A percentile compares a stretch with the other conserved stretches of the same genome.
Evolutionary conservation across 2,113 vertebrate species (phyloP).

Genomic region (Entelurus aequoreus): DNA sequence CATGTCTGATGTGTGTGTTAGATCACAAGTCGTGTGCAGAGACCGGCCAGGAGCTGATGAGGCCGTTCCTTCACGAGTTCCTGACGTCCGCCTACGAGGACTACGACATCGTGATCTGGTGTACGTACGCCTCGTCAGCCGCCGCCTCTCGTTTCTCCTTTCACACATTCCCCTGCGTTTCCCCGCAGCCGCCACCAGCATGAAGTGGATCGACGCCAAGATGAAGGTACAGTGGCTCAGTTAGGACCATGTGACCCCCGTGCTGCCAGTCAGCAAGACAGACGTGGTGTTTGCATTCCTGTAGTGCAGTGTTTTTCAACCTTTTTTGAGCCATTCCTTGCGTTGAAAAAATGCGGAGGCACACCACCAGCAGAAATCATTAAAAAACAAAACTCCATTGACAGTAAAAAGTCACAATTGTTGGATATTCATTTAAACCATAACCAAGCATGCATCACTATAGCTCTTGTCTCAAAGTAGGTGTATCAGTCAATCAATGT

Average conservation of each 20-base stretch:
- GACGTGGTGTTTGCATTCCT: too few relatives aligned
- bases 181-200: slow-evolving; percentile 91
- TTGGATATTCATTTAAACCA: too few relatives aligned
- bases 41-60: slow-evolving; percentile 95
- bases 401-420: too few relatives aligned
- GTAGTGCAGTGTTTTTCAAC: too few relatives aligned
- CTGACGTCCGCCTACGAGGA: slow-evolving; percentile 95
- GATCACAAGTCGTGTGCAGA: slow-evolving; percentile 99
- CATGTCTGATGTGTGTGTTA: slow-evolving; percentile 48
- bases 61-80: slow-evolving; percentile 96
- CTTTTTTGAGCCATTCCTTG: too few relatives aligned
- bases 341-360: too few relatives aligned
- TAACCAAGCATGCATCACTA: too few relatives aligned
- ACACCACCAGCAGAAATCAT: too few relatives aligned
- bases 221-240: slow-evolving; percentile 85
- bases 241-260: not conserved
- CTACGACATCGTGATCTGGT: slow-evolving; percentile 99
- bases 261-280: not conserved
- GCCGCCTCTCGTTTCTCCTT: not conserved
- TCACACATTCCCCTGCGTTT: slow-evolving; percentile 15
- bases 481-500: too few relatives aligned
- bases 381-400: too few relatives aligned
- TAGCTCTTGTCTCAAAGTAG: too few relatives aligned
- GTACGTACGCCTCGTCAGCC: slow-evolving; percentile 72
- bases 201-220: slow-evolving; percentile 99